Conservation (phyloP, 2,888 invertebrate genomes). For the Phlogophora meticulosa region DNA sequence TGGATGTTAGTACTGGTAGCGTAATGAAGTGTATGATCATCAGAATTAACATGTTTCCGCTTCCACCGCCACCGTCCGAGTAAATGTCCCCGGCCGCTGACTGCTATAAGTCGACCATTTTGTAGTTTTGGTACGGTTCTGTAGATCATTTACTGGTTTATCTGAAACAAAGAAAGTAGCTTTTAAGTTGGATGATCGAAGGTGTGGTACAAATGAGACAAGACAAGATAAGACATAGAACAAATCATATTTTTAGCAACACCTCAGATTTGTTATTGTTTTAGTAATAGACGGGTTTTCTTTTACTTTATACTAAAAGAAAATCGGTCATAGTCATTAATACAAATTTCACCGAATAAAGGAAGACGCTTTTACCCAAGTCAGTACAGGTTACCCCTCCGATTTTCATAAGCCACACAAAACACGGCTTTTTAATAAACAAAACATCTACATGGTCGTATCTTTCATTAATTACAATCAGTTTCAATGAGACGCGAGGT, state of each 20-base stretch:
- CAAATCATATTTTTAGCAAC: not conserved
- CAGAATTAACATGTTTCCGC: conserved; percentile 87
- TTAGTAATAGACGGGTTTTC: too few species aligned
- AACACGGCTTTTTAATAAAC: conserved; percentile 9
- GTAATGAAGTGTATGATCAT: conserved; percentile 88
- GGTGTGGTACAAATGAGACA: not conserved
- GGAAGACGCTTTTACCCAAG: not conserved
- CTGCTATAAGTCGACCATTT: conserved; percentile 89
- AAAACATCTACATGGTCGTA: conserved; percentile 4
- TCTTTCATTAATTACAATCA: conserved; percentile 51
- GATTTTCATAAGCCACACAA: conserved; percentile 12
- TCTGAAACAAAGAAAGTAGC: conserved; percentile 82
- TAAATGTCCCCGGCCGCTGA: conserved; percentile 76
- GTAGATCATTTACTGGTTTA: conserved; percentile 80
- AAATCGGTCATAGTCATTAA: too few species aligned
- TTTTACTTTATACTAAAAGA: too few species aligned
- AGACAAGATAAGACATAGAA: not conserved
- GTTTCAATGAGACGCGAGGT: conserved; percentile 18
- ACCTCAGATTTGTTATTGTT: too few species aligned
- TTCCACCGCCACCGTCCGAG: conserved; percentile 82
- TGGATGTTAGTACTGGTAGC: conserved; percentile 87
- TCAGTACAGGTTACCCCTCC: not conserved
- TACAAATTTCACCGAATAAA: too few species aligned
- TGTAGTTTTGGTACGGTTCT: conserved; percentile 72
- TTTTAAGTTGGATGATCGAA: not conserved